A percentile compares a stretch with the other conserved stretches of the same genome.
Evolutionary conservation across 1,140 invertebrate species (phyloP).

Genomic region (Ips typographus): DNA sequence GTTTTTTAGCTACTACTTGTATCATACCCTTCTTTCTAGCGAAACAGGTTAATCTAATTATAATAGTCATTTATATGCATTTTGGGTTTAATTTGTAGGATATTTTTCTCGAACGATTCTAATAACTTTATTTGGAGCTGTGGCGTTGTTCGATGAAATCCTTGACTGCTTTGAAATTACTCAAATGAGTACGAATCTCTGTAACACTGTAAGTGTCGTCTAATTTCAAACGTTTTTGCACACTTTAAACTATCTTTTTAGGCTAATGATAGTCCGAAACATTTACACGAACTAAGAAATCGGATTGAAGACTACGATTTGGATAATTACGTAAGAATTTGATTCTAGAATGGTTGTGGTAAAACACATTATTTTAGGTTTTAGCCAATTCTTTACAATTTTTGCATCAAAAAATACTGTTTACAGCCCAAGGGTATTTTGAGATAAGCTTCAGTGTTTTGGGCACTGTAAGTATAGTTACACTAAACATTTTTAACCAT

Average conservation of each 20-base stretch:
- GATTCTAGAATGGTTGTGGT: neutral
- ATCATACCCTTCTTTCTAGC: neutral
- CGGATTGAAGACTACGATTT: neutral
- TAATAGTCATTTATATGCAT: no score
- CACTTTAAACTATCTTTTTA: neutral
- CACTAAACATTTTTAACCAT: neutral
- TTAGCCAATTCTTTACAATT: conserved; percentile 6
- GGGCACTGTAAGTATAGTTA: neutral
- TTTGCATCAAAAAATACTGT: conserved; percentile 7
- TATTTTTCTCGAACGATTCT: no score
- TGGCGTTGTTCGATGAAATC: neutral
- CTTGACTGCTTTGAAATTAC: neutral
- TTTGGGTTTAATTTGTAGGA: no score
- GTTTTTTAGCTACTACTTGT: conserved; percentile 5
- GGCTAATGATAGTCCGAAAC: neutral
- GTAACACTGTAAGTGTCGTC: neutral
- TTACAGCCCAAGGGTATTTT: conserved; percentile 13
- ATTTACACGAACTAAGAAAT: conserved; percentile 3
- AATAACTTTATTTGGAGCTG: neutral
- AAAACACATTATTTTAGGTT: conserved; percentile 1
- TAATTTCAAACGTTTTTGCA: no score
- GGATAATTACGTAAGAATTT: neutral
- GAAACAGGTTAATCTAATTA: neutral
- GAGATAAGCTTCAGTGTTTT: conserved; percentile 3
- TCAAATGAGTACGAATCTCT: neutral